Evolutionary conservation across 1,140 invertebrate genomes (phyloP).

Genomic region (Dendroctonus ponderosae): DNA sequence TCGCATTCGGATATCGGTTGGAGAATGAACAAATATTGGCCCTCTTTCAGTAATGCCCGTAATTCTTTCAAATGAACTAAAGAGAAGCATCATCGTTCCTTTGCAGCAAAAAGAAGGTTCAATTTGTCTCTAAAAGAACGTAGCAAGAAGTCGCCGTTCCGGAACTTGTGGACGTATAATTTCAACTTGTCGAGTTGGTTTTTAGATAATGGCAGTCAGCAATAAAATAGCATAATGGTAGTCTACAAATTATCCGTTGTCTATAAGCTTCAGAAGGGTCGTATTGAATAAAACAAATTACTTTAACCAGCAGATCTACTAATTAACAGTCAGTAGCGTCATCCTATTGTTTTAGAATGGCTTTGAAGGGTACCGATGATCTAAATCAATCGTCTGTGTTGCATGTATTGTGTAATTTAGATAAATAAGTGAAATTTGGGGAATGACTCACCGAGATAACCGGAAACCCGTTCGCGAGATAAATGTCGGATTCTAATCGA

Average conservation of each 20-base stretch:
- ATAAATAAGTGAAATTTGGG: constrained; percentile 15
- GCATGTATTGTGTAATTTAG: neutral
- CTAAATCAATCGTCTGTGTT: no score
- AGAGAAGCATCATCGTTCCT: neutral
- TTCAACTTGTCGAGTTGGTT: constrained; percentile 4
- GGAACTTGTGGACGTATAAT: neutral
- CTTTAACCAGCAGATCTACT: no score
- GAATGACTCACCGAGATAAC: constrained; percentile 38
- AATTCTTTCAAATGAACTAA: constrained; percentile 18
- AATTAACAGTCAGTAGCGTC: no score
- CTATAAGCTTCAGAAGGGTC: no score
- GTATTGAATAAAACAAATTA: no score
- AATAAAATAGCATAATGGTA: constrained; percentile 7
- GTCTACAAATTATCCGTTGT: neutral
- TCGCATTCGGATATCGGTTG: constrained; percentile 12
- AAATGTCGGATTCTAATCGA: constrained; percentile 39
- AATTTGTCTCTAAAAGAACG: constrained; percentile 2
- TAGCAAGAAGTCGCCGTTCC: neutral
- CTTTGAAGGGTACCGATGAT: no score
- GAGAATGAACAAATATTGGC: constrained; percentile 23
- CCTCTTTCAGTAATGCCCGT: constrained; percentile 4
- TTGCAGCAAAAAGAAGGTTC: constrained; percentile 1
- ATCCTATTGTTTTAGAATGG: no score
- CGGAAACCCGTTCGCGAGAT: constrained; percentile 42
- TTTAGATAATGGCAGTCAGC: constrained; percentile 4